Conservation (phyloP, 2,113 vertebrate species). For the Sula dactylatra region DNA sequence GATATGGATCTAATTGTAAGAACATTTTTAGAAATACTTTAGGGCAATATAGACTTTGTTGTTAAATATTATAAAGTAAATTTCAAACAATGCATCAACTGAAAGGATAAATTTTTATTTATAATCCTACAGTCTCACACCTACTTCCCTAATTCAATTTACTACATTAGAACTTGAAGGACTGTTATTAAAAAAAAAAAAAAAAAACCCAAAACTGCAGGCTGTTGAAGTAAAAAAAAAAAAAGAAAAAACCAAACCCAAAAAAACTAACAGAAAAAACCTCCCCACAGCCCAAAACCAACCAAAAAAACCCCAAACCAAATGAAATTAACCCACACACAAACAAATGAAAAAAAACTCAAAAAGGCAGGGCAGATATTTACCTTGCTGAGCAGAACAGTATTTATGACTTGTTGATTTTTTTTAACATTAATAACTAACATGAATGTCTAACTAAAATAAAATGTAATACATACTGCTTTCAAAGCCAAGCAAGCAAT, state of each 20-base stretch:
- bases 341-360: neutral
- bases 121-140: neutral
- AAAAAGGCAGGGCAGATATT: neutral
- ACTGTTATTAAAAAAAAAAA: neutral
- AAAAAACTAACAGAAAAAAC: neutral
- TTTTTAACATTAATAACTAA: neutral
- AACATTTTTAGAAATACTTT: neutral
- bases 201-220: neutral
- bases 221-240: neutral
- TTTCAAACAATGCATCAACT: neutral
- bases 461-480: neutral
- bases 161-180: neutral
- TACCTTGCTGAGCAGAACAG: neutral
- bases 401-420: neutral
- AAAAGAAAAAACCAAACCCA: neutral
- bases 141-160: neutral
- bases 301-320: neutral
- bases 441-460: neutral
- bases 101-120: neutral
- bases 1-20: neutral
- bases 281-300: neutral
- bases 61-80: neutral
- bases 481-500: neutral
- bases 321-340: no score
- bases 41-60: neutral